Conservation (phyloP, 2,888 invertebrate species). For the Peribatodes rhomboidaria region DNA sequence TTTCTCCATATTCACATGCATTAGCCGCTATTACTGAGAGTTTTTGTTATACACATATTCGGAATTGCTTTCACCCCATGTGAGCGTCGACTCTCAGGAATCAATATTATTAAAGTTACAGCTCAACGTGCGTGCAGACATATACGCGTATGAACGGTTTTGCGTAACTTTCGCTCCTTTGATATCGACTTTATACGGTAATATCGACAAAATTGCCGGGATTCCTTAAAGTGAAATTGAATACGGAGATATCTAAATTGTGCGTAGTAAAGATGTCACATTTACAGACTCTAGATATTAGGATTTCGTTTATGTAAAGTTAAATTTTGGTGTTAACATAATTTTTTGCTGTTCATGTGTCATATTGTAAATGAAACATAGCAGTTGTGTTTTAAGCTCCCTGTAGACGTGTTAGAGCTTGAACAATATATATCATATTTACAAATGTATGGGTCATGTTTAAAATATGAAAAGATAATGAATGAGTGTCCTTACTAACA, state of each 20-base stretch:
- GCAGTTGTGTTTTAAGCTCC: too few species aligned
- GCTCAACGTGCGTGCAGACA: conserved; percentile 42
- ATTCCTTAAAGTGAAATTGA: conserved; percentile 42
- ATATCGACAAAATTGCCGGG: conserved; percentile 40
- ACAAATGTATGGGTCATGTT: too few species aligned
- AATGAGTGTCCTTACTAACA: too few species aligned
- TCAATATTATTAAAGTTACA: conserved; percentile 57
- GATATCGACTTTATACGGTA: conserved; percentile 44
- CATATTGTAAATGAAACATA: too few species aligned
- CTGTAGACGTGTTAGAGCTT: too few species aligned
- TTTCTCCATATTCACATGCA: conserved; percentile 78
- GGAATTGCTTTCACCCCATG: conserved; percentile 64
- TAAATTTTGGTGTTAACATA: not conserved
- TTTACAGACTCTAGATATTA: conserved; percentile 23
- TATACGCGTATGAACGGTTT: conserved; percentile 35
- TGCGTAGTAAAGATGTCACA: conserved; percentile 19
- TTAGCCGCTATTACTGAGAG: conserved; percentile 72
- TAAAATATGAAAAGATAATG: too few species aligned
- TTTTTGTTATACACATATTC: conserved; percentile 67
- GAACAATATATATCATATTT: too few species aligned
- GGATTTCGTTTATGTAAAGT: conserved; percentile 2
- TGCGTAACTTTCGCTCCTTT: conserved; percentile 42
- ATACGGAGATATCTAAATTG: conserved; percentile 33
- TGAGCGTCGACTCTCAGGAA: conserved; percentile 50
- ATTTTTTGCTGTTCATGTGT: not conserved